Conservation (phyloP, 2,113 vertebrate species). For the Chiloscyllium plagiosum region DNA sequence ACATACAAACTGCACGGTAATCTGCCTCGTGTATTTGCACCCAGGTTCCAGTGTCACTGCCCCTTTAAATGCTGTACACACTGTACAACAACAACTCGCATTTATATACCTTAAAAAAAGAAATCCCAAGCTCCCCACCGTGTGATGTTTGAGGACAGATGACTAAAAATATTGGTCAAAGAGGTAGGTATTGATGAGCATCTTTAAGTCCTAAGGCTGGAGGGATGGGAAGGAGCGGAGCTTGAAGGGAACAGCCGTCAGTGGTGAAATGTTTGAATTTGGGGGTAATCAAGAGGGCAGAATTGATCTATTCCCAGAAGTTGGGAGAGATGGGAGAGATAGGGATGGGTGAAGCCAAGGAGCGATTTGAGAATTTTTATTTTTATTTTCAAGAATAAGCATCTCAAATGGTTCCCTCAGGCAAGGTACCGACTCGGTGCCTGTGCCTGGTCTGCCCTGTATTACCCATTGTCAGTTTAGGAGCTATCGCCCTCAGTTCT, state of each 20-base stretch:
- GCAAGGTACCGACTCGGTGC: not conserved
- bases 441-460: not conserved
- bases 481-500: not conserved
- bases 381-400: not conserved
- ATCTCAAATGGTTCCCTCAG: not conserved
- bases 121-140: not conserved
- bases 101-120: not conserved
- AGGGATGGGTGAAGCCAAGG: not conserved
- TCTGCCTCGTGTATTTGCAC: not conserved
- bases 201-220: not conserved
- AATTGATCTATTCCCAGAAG: not conserved
- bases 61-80: no score
- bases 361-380: not conserved
- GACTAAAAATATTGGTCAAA: no score
- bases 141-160: not conserved
- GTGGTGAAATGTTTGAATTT: not conserved
- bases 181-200: not conserved
- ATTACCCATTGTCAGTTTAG: no score
- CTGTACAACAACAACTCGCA: not conserved
- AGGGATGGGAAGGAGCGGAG: not conserved
- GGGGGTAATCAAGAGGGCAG: not conserved
- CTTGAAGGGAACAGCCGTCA: not conserved
- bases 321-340: not conserved
- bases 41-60: no score
- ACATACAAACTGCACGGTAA: no score